phyloP scores from a whole-genome alignment of 2,797 vertebrate species.

The Neosalanx taihuensis region DNA sequence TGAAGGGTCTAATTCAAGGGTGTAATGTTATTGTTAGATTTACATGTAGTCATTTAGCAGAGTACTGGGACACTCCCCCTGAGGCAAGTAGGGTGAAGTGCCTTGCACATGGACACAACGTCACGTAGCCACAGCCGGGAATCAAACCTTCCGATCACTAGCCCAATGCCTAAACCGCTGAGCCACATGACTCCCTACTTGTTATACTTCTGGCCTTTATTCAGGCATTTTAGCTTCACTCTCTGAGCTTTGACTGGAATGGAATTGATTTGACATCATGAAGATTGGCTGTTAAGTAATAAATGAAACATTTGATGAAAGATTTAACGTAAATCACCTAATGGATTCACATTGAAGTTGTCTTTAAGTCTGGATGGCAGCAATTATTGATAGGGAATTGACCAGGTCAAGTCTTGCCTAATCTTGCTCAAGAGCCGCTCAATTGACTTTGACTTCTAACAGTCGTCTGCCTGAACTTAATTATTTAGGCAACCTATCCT shows the following conservation, averaged over 20 bases:
- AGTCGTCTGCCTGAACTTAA: conserved; percentile 19
- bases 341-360: conserved; percentile 14
- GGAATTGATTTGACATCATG: conserved; percentile 2
- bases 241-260: not conserved
- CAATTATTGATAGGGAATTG: conserved; percentile 37
- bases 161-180: too few species aligned
- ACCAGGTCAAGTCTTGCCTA: conserved; percentile 22
- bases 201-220: not conserved
- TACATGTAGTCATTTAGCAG: too few species aligned
- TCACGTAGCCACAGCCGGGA: too few species aligned
- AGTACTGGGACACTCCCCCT: too few species aligned
- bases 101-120: too few species aligned
- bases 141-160: too few species aligned
- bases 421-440: conserved; percentile 17
- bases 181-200: too few species aligned
- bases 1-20: too few species aligned
- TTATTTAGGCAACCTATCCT: conserved; percentile 27
- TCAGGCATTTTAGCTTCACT: too few species aligned
- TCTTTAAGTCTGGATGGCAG: conserved; percentile 19
- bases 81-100: too few species aligned
- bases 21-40: too few species aligned
- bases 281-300: conserved; percentile 10
- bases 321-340: not conserved
- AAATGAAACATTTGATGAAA: not conserved
- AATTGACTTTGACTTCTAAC: conserved; percentile 19